Base-by-base conservation (phyloP, 2,888 invertebrate genomes). In the Ametastegia equiseti region DNA sequence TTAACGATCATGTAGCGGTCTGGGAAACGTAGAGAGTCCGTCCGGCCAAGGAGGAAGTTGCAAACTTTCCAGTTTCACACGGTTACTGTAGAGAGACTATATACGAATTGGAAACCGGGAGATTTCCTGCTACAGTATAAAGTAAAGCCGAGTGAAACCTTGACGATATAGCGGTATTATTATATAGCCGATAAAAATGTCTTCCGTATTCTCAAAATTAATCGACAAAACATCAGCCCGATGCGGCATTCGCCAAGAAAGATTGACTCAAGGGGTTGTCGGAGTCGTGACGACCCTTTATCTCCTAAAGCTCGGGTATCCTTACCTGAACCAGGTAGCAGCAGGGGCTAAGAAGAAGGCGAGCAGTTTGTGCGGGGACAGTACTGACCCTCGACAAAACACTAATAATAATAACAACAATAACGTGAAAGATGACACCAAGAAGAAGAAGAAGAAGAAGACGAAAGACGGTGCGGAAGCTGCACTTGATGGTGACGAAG, bases 171-270 rank as follows among this genome's bases (percentile, higher is more conserved):
- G 71, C 19, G 13, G 23, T 11, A n/a, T n/a, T n/a, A n/a, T n/a
- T n/a, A 60, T 15, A 73, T 63, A 50, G 33, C n/a, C 50, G 39
- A 63, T 60, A 80, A 92, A 89, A 85, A 94, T 94, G 94, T 93
- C 94, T 81, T 92, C 94, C 81, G 94, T 94, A 85, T 92, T 95
- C 85, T 96, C 96, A 2, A 96, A 96, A 91, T 93, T 94, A 85
- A 89, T 95, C 82, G 93, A 94, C 87, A 93, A 93, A 84, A 92
- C 94, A 81, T 93, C 94, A 63, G 91, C 92, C 80, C 94, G 93
- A 85, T 93, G 93, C 85, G 93, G 94, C 75, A 92, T 94, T 19
- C 93, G 93, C 19, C 93, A 93, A 84, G 93, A 93, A 69, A 92
- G 92, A 80, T 88, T 95, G 69, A 94, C 95, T n/a, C 93, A 94